phyloP scores from a whole-genome alignment of 1,140 invertebrate genomes.

The Protaetia brevitarsis region DNA sequence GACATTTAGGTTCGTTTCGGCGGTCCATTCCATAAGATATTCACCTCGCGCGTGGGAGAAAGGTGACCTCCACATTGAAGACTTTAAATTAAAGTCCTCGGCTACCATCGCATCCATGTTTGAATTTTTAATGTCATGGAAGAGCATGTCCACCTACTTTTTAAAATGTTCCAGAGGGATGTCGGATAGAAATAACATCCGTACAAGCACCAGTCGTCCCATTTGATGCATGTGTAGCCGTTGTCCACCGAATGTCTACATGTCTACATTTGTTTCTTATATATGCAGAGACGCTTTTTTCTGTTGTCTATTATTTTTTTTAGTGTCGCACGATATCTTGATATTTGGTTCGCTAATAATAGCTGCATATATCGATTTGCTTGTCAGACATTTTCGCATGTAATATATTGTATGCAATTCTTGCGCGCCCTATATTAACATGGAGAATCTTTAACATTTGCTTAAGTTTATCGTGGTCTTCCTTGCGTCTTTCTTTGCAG shows the following conservation, averaged over 20 bases:
- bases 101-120: background rate
- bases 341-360: background rate
- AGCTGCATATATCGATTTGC: background rate
- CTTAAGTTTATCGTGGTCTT: background rate
- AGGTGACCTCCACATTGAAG: background rate
- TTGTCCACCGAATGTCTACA: background rate
- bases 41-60: background rate
- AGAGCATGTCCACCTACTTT: background rate
- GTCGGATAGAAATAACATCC: background rate
- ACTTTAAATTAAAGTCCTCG: background rate
- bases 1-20: background rate
- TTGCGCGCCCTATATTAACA: background rate
- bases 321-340: background rate
- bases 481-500: background rate
- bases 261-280: background rate
- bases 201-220: background rate
- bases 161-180: background rate
- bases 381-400: background rate
- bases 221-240: background rate
- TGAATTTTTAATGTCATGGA: background rate
- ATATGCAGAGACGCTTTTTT: background rate
- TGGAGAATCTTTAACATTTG: background rate
- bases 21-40: background rate
- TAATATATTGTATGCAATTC: background rate
- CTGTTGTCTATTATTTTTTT: background rate